These are phyloP conservation scores for Pseudotriccus pelzelni DNA, from an alignment of 2,797 vertebrate species.

Conservation along the genomic window DNA sequence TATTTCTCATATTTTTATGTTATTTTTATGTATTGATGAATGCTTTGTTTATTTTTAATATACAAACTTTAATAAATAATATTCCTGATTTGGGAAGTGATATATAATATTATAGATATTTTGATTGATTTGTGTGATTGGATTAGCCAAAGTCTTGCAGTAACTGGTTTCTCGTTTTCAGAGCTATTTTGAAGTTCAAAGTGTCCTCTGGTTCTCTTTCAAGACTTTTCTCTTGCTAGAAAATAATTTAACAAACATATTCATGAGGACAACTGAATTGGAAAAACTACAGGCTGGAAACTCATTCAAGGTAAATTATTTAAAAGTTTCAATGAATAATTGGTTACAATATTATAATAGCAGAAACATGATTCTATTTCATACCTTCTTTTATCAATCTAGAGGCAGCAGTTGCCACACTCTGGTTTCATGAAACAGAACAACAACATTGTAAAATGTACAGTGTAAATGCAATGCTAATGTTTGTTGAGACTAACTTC, in stretches of 20 bases:
- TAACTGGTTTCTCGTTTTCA: background rate
- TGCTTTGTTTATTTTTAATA: background rate
- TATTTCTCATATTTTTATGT: background rate
- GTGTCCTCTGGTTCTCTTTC: background rate
- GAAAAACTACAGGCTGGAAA: background rate
- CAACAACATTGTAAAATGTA: background rate
- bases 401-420: background rate
- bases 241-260: background rate
- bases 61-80: background rate
- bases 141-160: background rate
- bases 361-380: background rate
- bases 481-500: background rate
- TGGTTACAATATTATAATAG: background rate
- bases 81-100: background rate
- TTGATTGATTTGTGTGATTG: background rate
- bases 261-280: background rate
- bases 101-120: background rate
- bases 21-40: background rate
- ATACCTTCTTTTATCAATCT: background rate
- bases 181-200: background rate
- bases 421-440: background rate
- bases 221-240: background rate
- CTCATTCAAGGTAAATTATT: background rate
- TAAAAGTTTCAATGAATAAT: background rate
- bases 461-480: background rate